Conservation (phyloP, 2,888 invertebrate species). For the Sarcophaga caerulescens region DNA sequence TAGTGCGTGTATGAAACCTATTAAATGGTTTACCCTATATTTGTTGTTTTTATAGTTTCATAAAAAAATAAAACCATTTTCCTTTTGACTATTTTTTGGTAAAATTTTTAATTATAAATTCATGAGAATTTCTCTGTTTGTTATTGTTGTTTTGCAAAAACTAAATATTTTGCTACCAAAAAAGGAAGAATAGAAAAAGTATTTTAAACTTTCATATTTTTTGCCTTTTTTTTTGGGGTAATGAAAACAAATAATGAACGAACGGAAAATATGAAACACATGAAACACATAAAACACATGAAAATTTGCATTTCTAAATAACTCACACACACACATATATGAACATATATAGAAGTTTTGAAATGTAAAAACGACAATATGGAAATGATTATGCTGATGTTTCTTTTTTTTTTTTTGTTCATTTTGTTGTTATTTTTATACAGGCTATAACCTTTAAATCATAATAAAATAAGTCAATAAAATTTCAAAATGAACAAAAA, state of each 20-base stretch:
- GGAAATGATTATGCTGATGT: slow-evolving; percentile 45
- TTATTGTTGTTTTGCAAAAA: neutral
- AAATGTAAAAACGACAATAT: slow-evolving; percentile 27
- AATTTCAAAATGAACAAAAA: slow-evolving; percentile 27
- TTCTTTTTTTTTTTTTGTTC: slow-evolving; percentile 3
- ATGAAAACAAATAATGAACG: slow-evolving; percentile 16
- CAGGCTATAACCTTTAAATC: slow-evolving; percentile 60
- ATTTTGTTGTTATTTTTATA: neutral
- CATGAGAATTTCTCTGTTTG: slow-evolving; percentile 19
- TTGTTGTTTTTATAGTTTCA: neutral
- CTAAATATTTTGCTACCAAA: neutral
- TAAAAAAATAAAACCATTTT: neutral
- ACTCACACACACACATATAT: slow-evolving; percentile 10
- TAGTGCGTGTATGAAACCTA: too few relatives aligned
- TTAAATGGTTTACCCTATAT: neutral
- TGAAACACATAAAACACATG: slow-evolving; percentile 21
- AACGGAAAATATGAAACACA: too few relatives aligned
- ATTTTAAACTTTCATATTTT: neutral
- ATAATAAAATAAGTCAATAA: slow-evolving; percentile 62
- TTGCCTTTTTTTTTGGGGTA: neutral
- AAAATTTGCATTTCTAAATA: slow-evolving; percentile 62
- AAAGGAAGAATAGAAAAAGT: neutral
- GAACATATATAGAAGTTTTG: too few relatives aligned
- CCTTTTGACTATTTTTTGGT: neutral
- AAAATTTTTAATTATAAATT: slow-evolving; percentile 50